A percentile compares a stretch with the other conserved stretches of the same genome.
These are phyloP conservation scores for Dexiosoma caninum DNA, from an alignment of 2,888 invertebrate species.

Conservation along the genomic window DNA sequence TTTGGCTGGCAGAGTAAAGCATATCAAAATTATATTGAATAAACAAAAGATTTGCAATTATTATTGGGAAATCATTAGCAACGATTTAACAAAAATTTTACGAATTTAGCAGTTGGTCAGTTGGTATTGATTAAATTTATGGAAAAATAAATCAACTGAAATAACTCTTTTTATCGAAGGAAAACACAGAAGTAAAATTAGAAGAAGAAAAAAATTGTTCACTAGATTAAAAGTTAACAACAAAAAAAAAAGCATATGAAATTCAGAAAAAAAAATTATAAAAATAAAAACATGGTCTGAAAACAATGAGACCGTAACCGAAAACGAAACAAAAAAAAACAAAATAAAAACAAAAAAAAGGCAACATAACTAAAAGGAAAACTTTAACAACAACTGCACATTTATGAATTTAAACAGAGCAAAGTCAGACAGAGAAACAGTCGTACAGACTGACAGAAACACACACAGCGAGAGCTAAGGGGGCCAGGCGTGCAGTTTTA, in stretches of 20 bases:
- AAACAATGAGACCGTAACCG: conserved; percentile 53
- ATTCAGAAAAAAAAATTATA: background rate
- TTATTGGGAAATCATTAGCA: background rate
- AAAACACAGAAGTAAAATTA: background rate
- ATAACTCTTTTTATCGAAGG: background rate
- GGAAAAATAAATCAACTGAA: background rate
- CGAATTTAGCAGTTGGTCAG: background rate
- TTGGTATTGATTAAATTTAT: background rate
- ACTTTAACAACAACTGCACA: conserved; percentile 5
- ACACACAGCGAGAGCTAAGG: too few species aligned
- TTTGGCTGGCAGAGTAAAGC: background rate
- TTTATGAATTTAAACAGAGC: background rate
- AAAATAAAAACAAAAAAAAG: background rate
- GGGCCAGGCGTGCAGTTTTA: background rate
- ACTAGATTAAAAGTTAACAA: background rate
- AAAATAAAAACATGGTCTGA: conserved; percentile 8
- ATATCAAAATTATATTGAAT: background rate
- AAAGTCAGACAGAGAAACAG: background rate
- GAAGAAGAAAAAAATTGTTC: background rate
- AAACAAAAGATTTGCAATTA: background rate
- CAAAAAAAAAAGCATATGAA: conserved; percentile 3
- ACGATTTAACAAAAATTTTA: background rate
- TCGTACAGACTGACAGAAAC: background rate
- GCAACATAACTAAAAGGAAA: background rate
- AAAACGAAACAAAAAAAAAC: conserved; percentile 4